Base-by-base conservation (phyloP, 2,113 vertebrate species). In the Siphamia tubifer region DNA sequence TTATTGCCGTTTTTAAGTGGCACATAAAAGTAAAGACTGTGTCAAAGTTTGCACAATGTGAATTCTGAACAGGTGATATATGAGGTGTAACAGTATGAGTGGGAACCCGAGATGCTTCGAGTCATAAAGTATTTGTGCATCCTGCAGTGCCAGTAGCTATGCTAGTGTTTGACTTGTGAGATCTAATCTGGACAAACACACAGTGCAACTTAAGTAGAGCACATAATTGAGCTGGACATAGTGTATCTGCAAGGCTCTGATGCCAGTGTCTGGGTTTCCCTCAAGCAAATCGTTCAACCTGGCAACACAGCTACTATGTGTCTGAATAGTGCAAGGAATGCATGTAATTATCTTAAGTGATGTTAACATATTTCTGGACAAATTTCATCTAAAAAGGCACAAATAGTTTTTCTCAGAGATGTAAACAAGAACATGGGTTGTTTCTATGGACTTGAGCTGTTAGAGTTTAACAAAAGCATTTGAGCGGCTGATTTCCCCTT, bases 401-500 rank as follows among this genome's bases (percentile, higher is more conserved):
- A 60, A 74, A 63, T 68, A 47, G 58, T 60, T 74, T 81, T 67
- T 55, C 44, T 73, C 24, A 24, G 61, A 76, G 64, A 61, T 77
- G 69, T 74, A 81, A 87, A 85, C 73, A 77, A 80, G 64, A 42
- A 57, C 61, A 21, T 2, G 23, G 12, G 52, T 62, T 71, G 57
- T 74, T 83, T 76, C 78, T 48, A 58, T 63, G 52, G 60, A 63
- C 75, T 51, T 24, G 60, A 61, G 64, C 62, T 68, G 42, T 77
- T 69, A 32, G 70, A 11, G 31, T 45, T 52, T 43, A 38, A 84
- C 62, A 81, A 68, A 85, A 72, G 81, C 51, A 8, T 57, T 48
- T 77, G 82, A 87, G 81, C 84, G 77, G 77, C 83, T 81, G 63
- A 77, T 80, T 21, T 77, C 67, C 83, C 86, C 80, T 93, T 92